Conservation (phyloP, 2,888 invertebrate species). For the Machimus rusticus region DNA sequence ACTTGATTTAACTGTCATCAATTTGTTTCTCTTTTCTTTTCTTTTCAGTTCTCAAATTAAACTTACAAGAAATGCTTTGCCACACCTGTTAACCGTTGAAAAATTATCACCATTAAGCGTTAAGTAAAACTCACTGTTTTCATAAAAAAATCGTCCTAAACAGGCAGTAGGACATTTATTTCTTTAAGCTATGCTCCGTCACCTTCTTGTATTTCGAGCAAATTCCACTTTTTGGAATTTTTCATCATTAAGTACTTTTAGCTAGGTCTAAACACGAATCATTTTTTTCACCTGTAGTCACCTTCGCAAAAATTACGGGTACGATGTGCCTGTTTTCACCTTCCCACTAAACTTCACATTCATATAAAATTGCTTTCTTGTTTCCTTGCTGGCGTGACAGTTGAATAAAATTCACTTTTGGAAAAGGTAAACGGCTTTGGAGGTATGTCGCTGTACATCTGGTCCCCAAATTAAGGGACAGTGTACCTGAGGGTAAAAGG, state of each 20-base stretch:
- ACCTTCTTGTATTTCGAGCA: background rate
- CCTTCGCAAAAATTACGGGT: background rate
- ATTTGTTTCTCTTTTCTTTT: background rate
- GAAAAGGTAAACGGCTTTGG: background rate
- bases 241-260: background rate
- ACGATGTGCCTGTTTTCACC: background rate
- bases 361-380: constrained; percentile 1
- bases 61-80: background rate
- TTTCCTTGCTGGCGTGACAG: background rate
- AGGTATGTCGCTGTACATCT: background rate
- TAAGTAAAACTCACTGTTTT: background rate
- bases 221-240: background rate
- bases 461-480: background rate
- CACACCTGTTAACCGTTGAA: background rate
- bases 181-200: background rate
- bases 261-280: background rate
- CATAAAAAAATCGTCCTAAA: background rate
- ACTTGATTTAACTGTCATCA: background rate
- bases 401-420: background rate
- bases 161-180: background rate
- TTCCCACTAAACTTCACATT: background rate
- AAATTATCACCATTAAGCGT: background rate
- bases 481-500: background rate
- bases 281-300: constrained; percentile 8
- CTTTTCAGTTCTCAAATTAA: background rate